Base-by-base conservation (phyloP, 2,888 invertebrate genomes). In the Netelia fuscicornis region DNA sequence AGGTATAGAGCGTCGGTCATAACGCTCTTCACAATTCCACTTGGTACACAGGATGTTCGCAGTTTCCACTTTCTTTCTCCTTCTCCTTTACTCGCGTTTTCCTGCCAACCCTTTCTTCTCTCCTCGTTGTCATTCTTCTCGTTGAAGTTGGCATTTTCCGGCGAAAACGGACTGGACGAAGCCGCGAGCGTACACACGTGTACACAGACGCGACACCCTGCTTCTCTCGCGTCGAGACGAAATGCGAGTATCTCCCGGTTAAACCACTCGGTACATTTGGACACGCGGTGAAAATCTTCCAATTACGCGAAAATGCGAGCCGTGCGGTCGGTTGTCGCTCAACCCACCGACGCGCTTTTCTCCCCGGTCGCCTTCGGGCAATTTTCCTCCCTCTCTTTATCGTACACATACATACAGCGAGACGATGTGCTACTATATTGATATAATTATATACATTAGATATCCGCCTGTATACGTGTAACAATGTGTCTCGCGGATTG, bases 271-370 rank as follows among this genome's bases (percentile, higher is more conserved):
- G 42, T 68, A n/a, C 74, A 75, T 67, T 60, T 60, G 65, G 60
- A 23, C 60, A 71, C 79, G 65, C 71, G 79, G 30, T 76, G 74
- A 85, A 83, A 80, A 82, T 76, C 85, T 82, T 77, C 79, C 85
- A 85, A 82, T 85, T 85, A 85, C 79, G 82, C 44, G 71, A 85
- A 80, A 85, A 80, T 74, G 79, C 65, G 80, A 76, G 76, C 67
- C 30, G 64, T 52, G 44, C 25, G 72, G 72, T 42, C 60, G 48
- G 20, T 2, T 37, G 17, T 56, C 44, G 54, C 77, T 58, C 67
- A 58, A 44, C 65, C 71, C 67, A 74, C 72, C 72, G 60, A 13
- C 71, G 60, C 71, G 77, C 67, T 58, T 77, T 72, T 58, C 72
- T 52, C 58, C 60, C 37, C 44, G 23, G 13, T 56, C 23, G 72